Evolutionary conservation across 2,113 vertebrate species (phyloP).

Genomic region (Lipophrys pholis): DNA sequence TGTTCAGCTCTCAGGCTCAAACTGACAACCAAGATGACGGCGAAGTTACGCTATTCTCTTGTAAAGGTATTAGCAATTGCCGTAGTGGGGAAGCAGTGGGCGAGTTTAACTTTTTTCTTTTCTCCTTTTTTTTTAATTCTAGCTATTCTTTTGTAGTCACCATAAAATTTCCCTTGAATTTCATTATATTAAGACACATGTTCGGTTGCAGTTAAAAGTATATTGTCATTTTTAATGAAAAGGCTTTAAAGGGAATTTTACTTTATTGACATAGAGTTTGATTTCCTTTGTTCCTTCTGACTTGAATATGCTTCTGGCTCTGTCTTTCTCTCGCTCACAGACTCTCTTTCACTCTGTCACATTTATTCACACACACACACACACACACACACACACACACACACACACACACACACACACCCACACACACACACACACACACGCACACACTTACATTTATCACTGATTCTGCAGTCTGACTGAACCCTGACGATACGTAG

Average conservation of each 20-base stretch:
- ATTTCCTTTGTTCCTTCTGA: constrained; percentile 60
- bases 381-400: not conserved
- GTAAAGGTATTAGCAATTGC: constrained; percentile 48
- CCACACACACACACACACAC: not conserved
- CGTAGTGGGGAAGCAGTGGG: constrained; percentile 36
- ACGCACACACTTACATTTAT: constrained; percentile 1
- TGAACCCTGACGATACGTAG: constrained; percentile 28
- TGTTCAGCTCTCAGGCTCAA: constrained; percentile 33
- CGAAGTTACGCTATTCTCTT: constrained; percentile 50
- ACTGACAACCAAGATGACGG: constrained; percentile 44
- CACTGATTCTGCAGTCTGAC: constrained; percentile 34
- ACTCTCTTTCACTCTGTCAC: not conserved
- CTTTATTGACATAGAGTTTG: constrained; percentile 48
- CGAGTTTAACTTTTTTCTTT: constrained; percentile 8
- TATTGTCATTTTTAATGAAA: constrained; percentile 58
- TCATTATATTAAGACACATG: constrained; percentile 45
- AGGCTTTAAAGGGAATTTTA: constrained; percentile 49
- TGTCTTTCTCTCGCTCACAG: constrained; percentile 1
- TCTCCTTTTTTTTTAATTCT: too few relatives aligned
- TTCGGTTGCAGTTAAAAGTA: constrained; percentile 44
- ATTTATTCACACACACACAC: not conserved
- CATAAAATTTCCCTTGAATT: constrained; percentile 42
- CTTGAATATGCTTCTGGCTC: constrained; percentile 30
- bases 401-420: too few relatives aligned
- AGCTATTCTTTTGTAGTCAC: not conserved